Evolutionary conservation across 2,113 vertebrate genomes (phyloP).

Genomic region (Grammomys surdaster): DNA sequence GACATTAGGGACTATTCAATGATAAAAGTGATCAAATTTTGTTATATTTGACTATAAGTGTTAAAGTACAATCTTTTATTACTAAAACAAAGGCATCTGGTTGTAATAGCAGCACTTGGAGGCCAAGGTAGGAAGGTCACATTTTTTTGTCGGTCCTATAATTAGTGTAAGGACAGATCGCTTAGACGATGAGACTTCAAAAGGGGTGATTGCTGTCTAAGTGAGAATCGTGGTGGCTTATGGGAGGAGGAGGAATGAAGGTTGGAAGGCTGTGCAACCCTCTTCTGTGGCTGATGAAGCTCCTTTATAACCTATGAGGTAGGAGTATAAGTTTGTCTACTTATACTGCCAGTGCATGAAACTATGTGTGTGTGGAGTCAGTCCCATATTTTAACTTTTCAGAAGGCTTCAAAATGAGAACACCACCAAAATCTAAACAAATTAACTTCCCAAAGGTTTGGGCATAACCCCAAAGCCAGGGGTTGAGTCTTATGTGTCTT

Average conservation of each 20-base stretch:
- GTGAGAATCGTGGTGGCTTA: neutral
- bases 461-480: neutral
- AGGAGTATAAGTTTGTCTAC: too few relatives aligned
- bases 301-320: neutral
- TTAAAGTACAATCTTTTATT: neutral
- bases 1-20: neutral
- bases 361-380: neutral
- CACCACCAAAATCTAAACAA: neutral
- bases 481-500: neutral
- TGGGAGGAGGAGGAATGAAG: neutral
- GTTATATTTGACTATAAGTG: neutral
- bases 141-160: neutral
- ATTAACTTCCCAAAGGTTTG: neutral
- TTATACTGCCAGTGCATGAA: neutral
- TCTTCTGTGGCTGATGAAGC: neutral
- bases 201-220: neutral
- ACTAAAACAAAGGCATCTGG: neutral
- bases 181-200: neutral
- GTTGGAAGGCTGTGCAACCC: neutral
- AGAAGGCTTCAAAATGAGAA: neutral
- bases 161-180: neutral
- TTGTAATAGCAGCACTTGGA: neutral
- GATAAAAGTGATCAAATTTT: neutral
- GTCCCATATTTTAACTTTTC: slow-evolving; percentile 41
- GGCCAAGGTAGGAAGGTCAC: neutral